These are phyloP conservation scores for Metaphire vulgaris DNA, from an alignment of 1,140 invertebrate genomes.

Conservation along the genomic window DNA sequence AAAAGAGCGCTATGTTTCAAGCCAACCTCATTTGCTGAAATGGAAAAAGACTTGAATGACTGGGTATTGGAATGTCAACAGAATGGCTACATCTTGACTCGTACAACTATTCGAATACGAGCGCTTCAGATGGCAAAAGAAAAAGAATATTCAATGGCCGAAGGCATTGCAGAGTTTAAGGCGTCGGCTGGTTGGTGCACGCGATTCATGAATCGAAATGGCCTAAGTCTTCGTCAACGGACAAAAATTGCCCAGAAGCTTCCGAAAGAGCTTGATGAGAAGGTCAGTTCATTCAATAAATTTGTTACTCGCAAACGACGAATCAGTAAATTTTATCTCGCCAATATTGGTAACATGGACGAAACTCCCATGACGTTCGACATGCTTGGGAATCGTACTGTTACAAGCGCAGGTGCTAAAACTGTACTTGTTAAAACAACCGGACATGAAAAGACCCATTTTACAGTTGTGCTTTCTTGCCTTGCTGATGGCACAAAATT, in stretches of 20 bases:
- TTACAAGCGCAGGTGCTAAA: slow-evolving; percentile 31
- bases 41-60: not conserved
- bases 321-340: slow-evolving; percentile 8
- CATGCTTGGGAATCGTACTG: slow-evolving; percentile 30
- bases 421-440: slow-evolving; percentile 32
- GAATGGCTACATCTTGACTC: not conserved
- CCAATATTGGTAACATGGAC: slow-evolving; percentile 35
- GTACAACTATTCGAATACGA: not conserved
- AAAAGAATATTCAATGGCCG: not conserved
- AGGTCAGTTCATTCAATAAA: slow-evolving; percentile 27
- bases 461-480: slow-evolving; percentile 37
- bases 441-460: slow-evolving; percentile 37
- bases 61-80: not conserved
- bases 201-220: slow-evolving; percentile 30
- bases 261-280: slow-evolving; percentile 25
- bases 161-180: slow-evolving; percentile 17
- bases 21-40: not conserved
- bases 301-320: slow-evolving; percentile 30
- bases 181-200: slow-evolving; percentile 32
- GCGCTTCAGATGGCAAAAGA: not conserved
- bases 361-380: slow-evolving; percentile 34
- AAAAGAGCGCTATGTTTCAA: not conserved
- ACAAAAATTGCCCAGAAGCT: slow-evolving; percentile 35
- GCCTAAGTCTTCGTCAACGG: slow-evolving; percentile 22
- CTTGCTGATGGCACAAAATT: slow-evolving; percentile 38